phyloP scores from a whole-genome alignment of 2,113 vertebrate genomes.

The Cyprinus carpio region DNA sequence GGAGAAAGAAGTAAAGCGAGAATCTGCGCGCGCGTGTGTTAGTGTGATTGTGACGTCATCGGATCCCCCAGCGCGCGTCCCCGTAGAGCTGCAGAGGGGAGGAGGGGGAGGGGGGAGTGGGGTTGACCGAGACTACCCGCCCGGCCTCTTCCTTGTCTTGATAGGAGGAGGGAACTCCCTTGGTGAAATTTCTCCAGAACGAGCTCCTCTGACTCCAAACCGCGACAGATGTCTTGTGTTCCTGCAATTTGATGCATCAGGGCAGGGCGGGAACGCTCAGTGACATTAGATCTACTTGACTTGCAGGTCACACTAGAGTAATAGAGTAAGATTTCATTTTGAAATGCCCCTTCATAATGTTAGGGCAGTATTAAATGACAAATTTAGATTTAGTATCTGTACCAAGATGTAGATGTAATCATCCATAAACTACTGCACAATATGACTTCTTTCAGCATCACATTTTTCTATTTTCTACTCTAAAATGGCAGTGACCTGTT shows the following conservation, averaged over 20 bases:
- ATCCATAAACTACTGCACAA: neutral
- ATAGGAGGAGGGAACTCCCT: slow-evolving; percentile 58
- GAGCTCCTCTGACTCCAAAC: neutral
- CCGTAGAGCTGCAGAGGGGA: slow-evolving; percentile 56
- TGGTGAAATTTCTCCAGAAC: slow-evolving; percentile 35
- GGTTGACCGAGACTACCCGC: slow-evolving; percentile 69
- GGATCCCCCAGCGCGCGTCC: slow-evolving; percentile 95
- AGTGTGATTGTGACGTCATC: slow-evolving; percentile 87
- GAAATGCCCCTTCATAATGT: neutral
- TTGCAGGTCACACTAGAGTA: neutral
- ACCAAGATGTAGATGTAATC: neutral
- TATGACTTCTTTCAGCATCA: neutral
- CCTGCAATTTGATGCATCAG: neutral
- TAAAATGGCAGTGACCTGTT: neutral
- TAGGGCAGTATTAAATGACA: neutral
- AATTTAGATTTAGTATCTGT: neutral
- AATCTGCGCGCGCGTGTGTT: slow-evolving; percentile 47
- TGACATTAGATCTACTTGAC: neutral
- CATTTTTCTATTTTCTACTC: neutral
- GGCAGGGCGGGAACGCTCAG: neutral
- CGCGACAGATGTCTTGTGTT: slow-evolving; percentile 27
- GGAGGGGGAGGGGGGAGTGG: slow-evolving; percentile 50
- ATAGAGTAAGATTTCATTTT: neutral
- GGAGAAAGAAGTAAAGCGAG: slow-evolving; percentile 42
- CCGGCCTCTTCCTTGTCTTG: slow-evolving; percentile 57